Conservation (phyloP, 2,888 invertebrate genomes). For the Azorinus chamasolen region DNA sequence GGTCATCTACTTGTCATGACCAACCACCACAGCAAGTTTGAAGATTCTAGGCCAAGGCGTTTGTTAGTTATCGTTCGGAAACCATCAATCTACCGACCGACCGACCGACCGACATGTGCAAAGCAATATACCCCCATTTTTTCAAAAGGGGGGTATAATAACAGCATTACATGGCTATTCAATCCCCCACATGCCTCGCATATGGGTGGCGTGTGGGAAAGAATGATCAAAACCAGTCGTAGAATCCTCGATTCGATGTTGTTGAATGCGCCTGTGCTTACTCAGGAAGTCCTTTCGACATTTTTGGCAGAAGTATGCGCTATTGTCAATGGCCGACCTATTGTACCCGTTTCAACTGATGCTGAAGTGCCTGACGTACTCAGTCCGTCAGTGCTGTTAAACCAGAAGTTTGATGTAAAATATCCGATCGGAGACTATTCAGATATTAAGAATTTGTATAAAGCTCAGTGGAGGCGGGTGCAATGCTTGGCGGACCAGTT, state of each 20-base stretch:
- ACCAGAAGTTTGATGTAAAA: constrained; percentile 21
- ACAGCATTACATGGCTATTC: constrained; percentile 38
- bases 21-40: no score
- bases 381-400: constrained; percentile 31
- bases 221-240: constrained; percentile 21
- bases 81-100: no score
- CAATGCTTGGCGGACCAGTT: constrained; percentile 50
- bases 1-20: no score
- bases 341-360: constrained; percentile 24
- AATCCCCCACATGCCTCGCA: constrained; percentile 57
- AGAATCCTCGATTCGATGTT: constrained; percentile 30
- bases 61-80: no score
- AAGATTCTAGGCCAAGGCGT: no score
- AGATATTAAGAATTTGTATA: constrained; percentile 41
- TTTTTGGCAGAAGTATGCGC: constrained; percentile 52
- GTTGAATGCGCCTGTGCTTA: constrained; percentile 9
- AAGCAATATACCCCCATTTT: no score
- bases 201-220: constrained; percentile 49
- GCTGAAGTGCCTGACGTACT: constrained; percentile 16
- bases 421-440: not conserved
- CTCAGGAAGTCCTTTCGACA: constrained; percentile 42
- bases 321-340: constrained; percentile 42
- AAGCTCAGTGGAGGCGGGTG: constrained; percentile 47
- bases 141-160: no score
- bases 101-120: no score